Base-by-base conservation (phyloP, 1,140 invertebrate species). In the Heliconius congener region DNA sequence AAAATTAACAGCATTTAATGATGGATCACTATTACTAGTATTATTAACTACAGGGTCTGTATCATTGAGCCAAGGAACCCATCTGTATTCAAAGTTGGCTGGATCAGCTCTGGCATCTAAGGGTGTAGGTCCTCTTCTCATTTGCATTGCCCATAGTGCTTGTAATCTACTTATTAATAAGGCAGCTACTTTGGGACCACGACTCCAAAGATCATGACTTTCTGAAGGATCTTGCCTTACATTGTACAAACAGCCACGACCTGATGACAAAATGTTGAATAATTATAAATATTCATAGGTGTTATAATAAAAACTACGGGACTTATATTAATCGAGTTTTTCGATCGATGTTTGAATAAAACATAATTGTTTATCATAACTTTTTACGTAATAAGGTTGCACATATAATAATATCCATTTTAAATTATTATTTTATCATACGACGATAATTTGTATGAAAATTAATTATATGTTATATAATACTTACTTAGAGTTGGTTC, bases 401-500 rank as follows among this genome's bases (percentile, higher is more conserved):
- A 13, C 42, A 13, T 13, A 46, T 46, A 2, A 13, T 46, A 13
- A 46, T 19, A 52, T 52, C 5, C 18, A 52, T 19, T 52, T 19
- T 18, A 52, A 18, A 19, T 18, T 52, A 19, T 19, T 52, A 52
- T 46, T 46, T 46, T 52, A n/a, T n/a, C n/a, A n/a, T n/a, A 52
- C 18, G 16, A 19, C 4, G 50, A 52, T 52, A 4, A 52, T 1
- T 71, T 37, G 3, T 71, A 74, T 0, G 55, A 2, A 52, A 52
- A 19, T 18, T 6, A 52, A 19, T 19, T 23, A 30, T 66, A 66
- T 66, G n/a, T 9, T 30, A 13, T 30, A 13, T 66, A 27, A 30
- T 72, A 93, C 92, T 91, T 85, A 94, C 92, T 89, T 19, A 85
- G 76, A 30, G 88, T 86, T 16, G 92, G 92, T 72, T 86, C 46